Conservation (phyloP, 2,797 vertebrate species). For the Pseudomugil gertrudae region DNA sequence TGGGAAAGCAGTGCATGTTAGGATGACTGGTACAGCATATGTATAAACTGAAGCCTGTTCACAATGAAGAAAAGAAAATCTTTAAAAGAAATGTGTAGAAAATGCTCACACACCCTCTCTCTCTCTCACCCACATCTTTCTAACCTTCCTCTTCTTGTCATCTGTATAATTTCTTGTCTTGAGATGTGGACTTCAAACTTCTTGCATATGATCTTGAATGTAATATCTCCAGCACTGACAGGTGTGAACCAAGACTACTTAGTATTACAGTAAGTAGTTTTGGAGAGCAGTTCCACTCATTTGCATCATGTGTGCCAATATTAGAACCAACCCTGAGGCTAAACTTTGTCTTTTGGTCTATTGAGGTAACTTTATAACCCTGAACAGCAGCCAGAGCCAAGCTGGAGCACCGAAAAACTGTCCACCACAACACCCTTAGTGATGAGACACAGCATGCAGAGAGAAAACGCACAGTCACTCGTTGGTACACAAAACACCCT, state of each 20-base stretch:
- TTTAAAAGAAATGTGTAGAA: slow-evolving; percentile 42
- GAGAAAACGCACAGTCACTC: slow-evolving; percentile 45
- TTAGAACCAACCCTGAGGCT: slow-evolving; percentile 5
- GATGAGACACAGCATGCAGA: slow-evolving; percentile 81
- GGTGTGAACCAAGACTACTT: slow-evolving; percentile 27
- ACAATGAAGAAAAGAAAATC: slow-evolving; percentile 61
- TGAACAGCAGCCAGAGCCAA: slow-evolving; percentile 55
- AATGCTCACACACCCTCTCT: slow-evolving; percentile 15
- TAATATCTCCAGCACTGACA: slow-evolving; percentile 28
- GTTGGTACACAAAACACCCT: slow-evolving; percentile 62
- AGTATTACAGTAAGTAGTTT: not conserved
- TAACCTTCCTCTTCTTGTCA: slow-evolving; percentile 25
- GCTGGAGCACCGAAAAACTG: slow-evolving; percentile 50
- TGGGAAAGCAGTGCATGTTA: slow-evolving; percentile 75
- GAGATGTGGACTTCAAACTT: slow-evolving; percentile 12
- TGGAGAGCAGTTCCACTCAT: slow-evolving; percentile 12
- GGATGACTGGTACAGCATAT: slow-evolving; percentile 47
- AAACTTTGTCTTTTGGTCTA: slow-evolving; percentile 1
- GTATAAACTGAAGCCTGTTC: slow-evolving; percentile 53
- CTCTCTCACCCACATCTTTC: slow-evolving; percentile 8
- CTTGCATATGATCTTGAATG: slow-evolving; percentile 8
- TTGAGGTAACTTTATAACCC: slow-evolving; percentile 20
- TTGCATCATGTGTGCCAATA: slow-evolving; percentile 17
- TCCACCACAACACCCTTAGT: slow-evolving; percentile 71
- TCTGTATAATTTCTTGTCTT: slow-evolving; percentile 3